Evolutionary conservation across 2,113 vertebrate species (phyloP).

Genomic region (Pygathrix nemaeus): DNA sequence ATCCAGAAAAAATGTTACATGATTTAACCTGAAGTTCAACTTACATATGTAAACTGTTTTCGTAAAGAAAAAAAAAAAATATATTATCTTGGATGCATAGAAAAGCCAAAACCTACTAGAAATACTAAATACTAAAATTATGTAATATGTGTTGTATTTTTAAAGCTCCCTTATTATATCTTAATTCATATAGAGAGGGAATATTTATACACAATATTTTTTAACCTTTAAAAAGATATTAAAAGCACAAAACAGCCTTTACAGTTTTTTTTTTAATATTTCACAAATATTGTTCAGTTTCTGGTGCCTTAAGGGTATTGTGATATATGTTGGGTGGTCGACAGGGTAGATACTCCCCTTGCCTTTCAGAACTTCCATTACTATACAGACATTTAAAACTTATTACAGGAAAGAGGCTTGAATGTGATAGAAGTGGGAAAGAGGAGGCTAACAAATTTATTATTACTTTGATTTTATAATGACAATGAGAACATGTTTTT

Average conservation of each 20-base stretch:
- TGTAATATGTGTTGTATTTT: background rate
- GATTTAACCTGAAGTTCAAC: background rate
- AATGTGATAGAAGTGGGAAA: background rate
- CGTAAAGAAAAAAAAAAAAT: background rate
- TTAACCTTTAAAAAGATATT: background rate
- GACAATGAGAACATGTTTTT: background rate
- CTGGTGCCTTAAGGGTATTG: background rate
- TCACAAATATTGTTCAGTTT: background rate
- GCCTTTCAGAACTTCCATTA: background rate
- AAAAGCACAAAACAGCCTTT: background rate
- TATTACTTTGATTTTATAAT: background rate
- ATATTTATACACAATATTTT: background rate
- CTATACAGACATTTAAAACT: background rate
- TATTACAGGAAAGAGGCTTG: background rate
- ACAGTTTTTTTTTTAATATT: background rate
- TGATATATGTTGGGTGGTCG: background rate
- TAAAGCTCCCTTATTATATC: background rate
- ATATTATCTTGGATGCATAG: background rate
- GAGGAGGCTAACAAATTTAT: background rate
- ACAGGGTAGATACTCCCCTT: background rate
- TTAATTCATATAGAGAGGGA: background rate
- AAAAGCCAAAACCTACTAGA: background rate
- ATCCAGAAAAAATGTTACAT: background rate
- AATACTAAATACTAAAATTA: background rate
- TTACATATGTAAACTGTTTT: background rate